Base-by-base conservation (phyloP, 2,888 invertebrate genomes). In the Noctua pronuba region DNA sequence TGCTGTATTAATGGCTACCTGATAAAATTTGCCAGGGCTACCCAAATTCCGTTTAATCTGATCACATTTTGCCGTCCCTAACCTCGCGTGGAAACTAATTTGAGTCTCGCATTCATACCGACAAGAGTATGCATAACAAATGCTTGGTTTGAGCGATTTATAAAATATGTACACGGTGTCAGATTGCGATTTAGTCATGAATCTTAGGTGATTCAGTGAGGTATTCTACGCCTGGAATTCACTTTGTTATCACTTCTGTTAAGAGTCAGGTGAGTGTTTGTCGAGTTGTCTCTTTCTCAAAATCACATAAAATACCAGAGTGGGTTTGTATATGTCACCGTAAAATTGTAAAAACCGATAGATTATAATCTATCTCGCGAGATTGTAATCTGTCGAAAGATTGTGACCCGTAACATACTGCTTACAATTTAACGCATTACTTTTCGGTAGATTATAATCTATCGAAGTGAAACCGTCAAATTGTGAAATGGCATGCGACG, bases 91-190 rank as follows among this genome's bases (percentile, higher is more conserved):
- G 84, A 92, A 93, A 93, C 93, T 95, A 94, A 94, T 95, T 94
- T 92, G 90, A 90, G 91, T 89, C 74, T 74, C 88, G 82, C 86
- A 88, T 90, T 81, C 87, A 82, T 86, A 88, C 80, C 84, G 86
- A 88, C 88, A 88, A 90, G 83, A 87, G 89, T 91, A 93, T 95
- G 94, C 94, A 95, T 95, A 94, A 92, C 92, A 92, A 91, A 95
- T 93, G 90, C 87, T 83, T 77, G 91, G 88, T 88, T 75, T 93
- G 93, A 95, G 90, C 93, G 93, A 92, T 94, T 91, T 92, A 95
- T 95, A 93, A 95, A 95, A 95, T 95, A 95, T 95, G 93, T 93
- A 95, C 90, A 91, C 91, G 90, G 88, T 91, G 93, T 92, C 92
- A 93, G 92, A 92, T 91, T 91, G 92, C 91, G 92, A 93, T 94